Evolutionary conservation across 2,797 vertebrate species (phyloP), one percentile per base, ranked within the genome.

Genomic region (Falco biarmicus): DNA sequence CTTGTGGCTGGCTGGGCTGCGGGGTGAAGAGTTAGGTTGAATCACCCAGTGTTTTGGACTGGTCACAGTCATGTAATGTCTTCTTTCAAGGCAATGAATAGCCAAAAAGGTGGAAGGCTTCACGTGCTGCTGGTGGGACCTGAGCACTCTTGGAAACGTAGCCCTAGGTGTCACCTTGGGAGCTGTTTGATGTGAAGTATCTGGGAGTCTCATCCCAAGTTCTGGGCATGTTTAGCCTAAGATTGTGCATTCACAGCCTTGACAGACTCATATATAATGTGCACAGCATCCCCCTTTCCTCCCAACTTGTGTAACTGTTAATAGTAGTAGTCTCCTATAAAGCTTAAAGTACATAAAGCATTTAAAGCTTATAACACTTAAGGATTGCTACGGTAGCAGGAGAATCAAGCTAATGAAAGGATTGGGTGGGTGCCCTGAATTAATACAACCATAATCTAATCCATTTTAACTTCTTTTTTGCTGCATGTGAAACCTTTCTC

Each of bases 361-460:
- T 96, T 96, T 94, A 94, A 96, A 95, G 73, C 89, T 76, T 95
- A 50, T 91, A 95, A 95, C 83, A 20, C 95, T 96, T 97, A 94
- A 93, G 91, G 91, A 93, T 96, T 88, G 87, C 92, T 90, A 50
- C 73, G 56, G 90, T 63, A 90, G 94, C 84, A 81, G 76, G 70
- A 96, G 92, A 97, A 93, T 96, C 90, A 92, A 92, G 90, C 89
- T 97, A 96, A 97, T 97, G 96, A 97, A 96, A 92, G 96, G 92
- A 93, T 96, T 97, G 93, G 96, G 94, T 80, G 69, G 83, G 19
- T 96, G 94, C 95, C 93, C 95, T 94, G 93, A 94, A 93, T 97
- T 97, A 97, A 95, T 96, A 95, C 1, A 31, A 28, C 79, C 48
- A 34, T 96, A 95, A 96, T 93, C 92, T 96, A 94, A 97, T 96